phyloP scores from a whole-genome alignment of 2,888 invertebrate species.

The Acrocyrtus sp. region DNA sequence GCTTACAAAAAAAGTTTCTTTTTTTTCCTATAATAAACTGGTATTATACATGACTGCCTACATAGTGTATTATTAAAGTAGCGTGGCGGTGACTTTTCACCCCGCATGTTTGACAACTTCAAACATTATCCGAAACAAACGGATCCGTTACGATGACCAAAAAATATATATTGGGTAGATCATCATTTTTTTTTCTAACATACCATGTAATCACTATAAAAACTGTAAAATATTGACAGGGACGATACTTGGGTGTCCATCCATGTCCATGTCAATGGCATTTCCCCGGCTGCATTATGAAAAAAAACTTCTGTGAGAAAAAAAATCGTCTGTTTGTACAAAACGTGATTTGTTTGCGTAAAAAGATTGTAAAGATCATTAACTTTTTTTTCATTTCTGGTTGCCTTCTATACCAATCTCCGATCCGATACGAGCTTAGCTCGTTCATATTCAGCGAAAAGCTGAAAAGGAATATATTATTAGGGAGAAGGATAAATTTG shows the following conservation, averaged over 20 bases:
- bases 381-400: neutral
- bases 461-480: neutral
- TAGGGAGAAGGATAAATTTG: neutral
- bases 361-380: neutral
- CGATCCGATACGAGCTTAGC: no score
- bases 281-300: neutral
- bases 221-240: neutral
- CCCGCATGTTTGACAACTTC: constrained; percentile 19
- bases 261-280: neutral
- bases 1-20: neutral
- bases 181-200: neutral
- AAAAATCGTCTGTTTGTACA: neutral
- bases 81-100: constrained; percentile 5
- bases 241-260: neutral
- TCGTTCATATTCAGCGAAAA: neutral
- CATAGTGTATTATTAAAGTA: no score
- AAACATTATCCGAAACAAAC: constrained; percentile 4
- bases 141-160: neutral
- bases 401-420: no score
- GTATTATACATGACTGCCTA: no score
- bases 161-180: neutral
- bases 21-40: neutral
- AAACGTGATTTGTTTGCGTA: constrained; percentile 9
- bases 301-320: neutral
- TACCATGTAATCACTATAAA: neutral